Evolutionary conservation across 2,888 invertebrate species (phyloP).

Genomic region (Eristalinus aeneus): DNA sequence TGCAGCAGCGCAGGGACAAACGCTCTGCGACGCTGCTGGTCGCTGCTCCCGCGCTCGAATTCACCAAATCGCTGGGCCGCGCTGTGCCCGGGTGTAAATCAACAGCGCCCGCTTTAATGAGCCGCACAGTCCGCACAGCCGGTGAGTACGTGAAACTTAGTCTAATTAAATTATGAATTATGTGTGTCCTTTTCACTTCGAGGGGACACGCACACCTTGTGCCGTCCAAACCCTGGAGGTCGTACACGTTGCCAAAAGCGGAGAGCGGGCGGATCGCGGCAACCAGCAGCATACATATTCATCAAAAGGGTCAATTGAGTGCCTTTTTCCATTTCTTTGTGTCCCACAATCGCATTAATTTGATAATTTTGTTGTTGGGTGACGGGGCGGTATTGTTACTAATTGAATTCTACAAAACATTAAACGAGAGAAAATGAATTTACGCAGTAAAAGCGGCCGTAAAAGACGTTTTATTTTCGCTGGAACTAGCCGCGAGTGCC

Average conservation of each 20-base stretch:
- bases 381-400: constrained; percentile 52
- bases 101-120: constrained; percentile 62
- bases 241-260: constrained; percentile 35
- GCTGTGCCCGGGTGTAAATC: constrained; percentile 45
- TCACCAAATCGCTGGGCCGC: constrained; percentile 24
- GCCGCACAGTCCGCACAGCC: constrained; percentile 3
- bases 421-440: constrained; percentile 66
- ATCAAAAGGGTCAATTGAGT: constrained; percentile 64
- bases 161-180: constrained; percentile 72
- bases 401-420: constrained; percentile 70
- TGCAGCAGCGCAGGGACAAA: constrained; percentile 53
- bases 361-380: constrained; percentile 38
- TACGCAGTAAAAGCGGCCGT: constrained; percentile 61
- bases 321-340: background rate
- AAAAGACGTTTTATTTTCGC: constrained; percentile 64
- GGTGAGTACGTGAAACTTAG: constrained; percentile 64
- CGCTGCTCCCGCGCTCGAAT: background rate
- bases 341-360: constrained; percentile 67
- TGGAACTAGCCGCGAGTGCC: constrained; percentile 11
- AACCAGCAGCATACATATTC: constrained; percentile 54
- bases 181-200: constrained; percentile 68
- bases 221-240: constrained; percentile 5
- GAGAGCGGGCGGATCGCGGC: background rate
- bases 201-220: constrained; percentile 61
- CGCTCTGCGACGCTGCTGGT: background rate